Base-by-base conservation (phyloP, 2,888 invertebrate genomes). In the Pandemis corylana region DNA sequence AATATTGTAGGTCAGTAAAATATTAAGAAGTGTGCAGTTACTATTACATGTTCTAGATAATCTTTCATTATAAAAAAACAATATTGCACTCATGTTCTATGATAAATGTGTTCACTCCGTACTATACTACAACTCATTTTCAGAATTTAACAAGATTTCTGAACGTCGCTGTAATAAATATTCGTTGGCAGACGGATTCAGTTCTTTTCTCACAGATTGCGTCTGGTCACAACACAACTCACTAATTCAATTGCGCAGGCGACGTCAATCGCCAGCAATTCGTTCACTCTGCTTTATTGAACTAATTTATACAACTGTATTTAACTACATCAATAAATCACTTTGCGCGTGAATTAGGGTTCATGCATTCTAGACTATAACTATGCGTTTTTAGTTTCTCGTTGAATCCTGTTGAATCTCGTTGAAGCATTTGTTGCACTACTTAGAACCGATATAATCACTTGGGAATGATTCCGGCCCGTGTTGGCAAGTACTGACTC, bases 301-400 rank as follows among this genome's bases (percentile, higher is more conserved):
- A 82, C 81, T 83, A 84, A 86, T 83, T 84, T 82, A 82, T 79
- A 76, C 76, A 71, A 75, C 65, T 71, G 78, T 75, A 68, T 79
- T 77, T 77, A 77, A 76, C 77, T 77, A 76, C 79, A 77, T 82
- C 84, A 84, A 84, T 82, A 80, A 81, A 80, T 78, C 78, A 80
- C n/a, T 80, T 69, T 69, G 56, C 42, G 41, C 42, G 53, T 65
- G 59, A 42, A 69, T 69, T 49, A 66, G 49, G 36, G 36, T 9
- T 49, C 13, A 51, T 49, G 63, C 28, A 49, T n/a, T 53, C n/a
- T 53, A 53, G 15, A 53, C 6, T 7, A 2, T 63, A n/a, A n/a
- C n/a, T n/a, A 9, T 63, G n/a, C 7, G 42, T 63, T 36, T 9
- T 44, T 9, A 9, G 44, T 44, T 44, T 9, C 44, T 36, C 2